Evolutionary conservation across 2,113 vertebrate genomes (phyloP).

Genomic region (Aphelocoma coerulescens): DNA sequence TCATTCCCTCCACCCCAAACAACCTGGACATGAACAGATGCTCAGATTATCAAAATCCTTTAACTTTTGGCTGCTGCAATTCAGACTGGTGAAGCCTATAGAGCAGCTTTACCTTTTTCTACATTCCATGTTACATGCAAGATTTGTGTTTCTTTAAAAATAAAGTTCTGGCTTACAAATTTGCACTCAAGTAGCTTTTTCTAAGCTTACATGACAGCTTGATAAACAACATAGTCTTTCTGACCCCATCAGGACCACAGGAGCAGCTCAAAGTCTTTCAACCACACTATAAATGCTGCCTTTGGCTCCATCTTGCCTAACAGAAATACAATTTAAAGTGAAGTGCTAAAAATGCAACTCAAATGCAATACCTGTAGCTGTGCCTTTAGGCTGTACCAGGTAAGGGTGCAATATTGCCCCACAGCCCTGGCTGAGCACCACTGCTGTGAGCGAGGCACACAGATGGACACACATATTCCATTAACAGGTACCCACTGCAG

Average conservation of each 20-base stretch:
- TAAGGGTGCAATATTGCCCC: not conserved
- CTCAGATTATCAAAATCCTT: not conserved
- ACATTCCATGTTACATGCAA: not conserved
- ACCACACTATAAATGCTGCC: not conserved
- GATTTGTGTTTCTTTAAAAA: not conserved
- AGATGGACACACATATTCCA: rapidly evolving
- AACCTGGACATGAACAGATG: not conserved
- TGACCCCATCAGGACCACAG: not conserved
- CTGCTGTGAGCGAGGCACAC: rapidly evolving
- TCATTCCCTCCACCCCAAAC: not conserved
- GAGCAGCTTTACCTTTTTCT: not conserved
- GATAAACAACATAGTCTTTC: not conserved
- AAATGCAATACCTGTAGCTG: not conserved
- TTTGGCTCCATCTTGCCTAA: not conserved
- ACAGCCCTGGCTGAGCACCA: not conserved
- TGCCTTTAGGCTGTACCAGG: not conserved
- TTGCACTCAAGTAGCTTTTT: not conserved
- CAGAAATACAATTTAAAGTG: not conserved
- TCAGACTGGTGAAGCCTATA: not conserved
- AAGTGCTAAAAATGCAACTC: not conserved
- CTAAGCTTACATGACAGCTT: not conserved
- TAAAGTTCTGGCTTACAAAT: not conserved
- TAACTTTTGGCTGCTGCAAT: not conserved
- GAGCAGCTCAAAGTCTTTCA: not conserved
- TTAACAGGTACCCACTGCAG: not conserved